Conservation (phyloP, 2,113 vertebrate species). For the Clarias macrocephalus region DNA sequence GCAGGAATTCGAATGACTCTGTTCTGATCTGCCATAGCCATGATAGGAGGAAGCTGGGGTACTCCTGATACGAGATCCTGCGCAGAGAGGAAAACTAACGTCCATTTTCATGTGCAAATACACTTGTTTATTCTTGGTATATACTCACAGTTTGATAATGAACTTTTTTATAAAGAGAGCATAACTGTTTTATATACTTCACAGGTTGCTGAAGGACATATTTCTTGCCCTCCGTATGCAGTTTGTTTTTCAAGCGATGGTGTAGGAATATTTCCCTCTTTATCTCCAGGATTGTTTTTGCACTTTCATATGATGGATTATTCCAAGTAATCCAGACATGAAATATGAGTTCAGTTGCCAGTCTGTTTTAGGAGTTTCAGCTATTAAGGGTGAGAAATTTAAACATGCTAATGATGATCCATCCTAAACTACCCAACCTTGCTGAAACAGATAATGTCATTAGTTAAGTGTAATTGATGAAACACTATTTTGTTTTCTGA, state of each 20-base stretch:
- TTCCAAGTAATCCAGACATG: conserved; percentile 36
- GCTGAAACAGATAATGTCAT: conserved; percentile 11
- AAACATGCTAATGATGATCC: conserved; percentile 67
- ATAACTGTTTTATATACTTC: conserved; percentile 60
- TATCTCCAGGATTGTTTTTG: conserved; percentile 43
- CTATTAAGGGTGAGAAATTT: conserved; percentile 82
- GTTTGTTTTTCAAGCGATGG: conserved; percentile 37
- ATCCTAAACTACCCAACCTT: conserved; percentile 11
- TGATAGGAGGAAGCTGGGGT: conserved; percentile 24
- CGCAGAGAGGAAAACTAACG: background rate
- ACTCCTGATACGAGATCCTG: conserved; percentile 15
- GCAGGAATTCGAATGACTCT: conserved; percentile 25
- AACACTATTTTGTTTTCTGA: conserved; percentile 87
- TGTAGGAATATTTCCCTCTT: conserved; percentile 35
- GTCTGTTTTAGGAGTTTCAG: conserved; percentile 51
- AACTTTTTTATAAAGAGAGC: conserved; percentile 65
- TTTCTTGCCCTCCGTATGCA: conserved; percentile 49
- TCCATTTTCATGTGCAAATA: conserved; percentile 25
- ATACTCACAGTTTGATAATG: conserved; percentile 54
- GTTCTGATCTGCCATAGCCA: conserved; percentile 10
- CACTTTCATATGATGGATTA: conserved; percentile 44
- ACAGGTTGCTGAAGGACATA: conserved; percentile 59
- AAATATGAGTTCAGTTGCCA: conserved; percentile 46
- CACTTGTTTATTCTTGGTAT: conserved; percentile 28
- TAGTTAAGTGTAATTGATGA: conserved; percentile 78